Percentiles rank a stretch among this genome's conserved stretches.
Evolutionary conservation across 1,140 invertebrate genomes (phyloP).

Genomic region (Drosophila hydei): DNA sequence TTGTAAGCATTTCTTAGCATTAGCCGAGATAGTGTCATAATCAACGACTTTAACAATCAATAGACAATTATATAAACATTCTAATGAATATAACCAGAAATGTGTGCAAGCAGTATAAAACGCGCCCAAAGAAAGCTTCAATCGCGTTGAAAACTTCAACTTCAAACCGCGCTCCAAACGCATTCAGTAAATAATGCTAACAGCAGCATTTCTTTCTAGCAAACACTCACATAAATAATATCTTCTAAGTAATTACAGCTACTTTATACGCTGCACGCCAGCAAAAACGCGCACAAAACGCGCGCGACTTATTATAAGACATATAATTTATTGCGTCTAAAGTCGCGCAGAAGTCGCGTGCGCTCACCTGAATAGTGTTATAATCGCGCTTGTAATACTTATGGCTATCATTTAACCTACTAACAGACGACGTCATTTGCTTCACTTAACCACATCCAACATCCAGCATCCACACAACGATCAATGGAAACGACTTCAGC

Average conservation of each 20-base stretch:
- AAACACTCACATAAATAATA: too few relatives aligned
- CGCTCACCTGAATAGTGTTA: slow-evolving; percentile 33
- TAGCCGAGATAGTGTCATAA: too few relatives aligned
- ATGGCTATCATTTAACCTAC: slow-evolving; percentile 63
- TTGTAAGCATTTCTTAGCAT: background rate
- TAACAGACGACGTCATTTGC: slow-evolving; percentile 49
- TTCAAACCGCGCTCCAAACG: too few relatives aligned
- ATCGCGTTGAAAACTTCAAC: too few relatives aligned
- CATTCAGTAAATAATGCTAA: too few relatives aligned
- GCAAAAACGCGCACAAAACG: background rate
- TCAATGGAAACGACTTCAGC: slow-evolving; percentile 29
- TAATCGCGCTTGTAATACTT: slow-evolving; percentile 40
- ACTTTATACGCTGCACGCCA: too few relatives aligned
- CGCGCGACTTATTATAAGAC: background rate
- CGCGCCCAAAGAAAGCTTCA: too few relatives aligned
- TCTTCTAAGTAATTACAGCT: slow-evolving; percentile 2
- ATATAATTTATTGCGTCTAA: background rate
- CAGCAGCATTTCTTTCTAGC: too few relatives aligned
- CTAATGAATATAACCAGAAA: too few relatives aligned
- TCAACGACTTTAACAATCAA: too few relatives aligned
- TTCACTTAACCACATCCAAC: slow-evolving; percentile 39
- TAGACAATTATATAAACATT: too few relatives aligned
- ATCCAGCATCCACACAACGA: slow-evolving; percentile 10
- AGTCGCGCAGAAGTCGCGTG: slow-evolving; percentile 24
- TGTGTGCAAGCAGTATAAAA: too few relatives aligned